Percentiles rank a stretch among this genome's conserved stretches.
Evolutionary conservation across 2,113 vertebrate species (phyloP).

Genomic region (Mola mola): DNA sequence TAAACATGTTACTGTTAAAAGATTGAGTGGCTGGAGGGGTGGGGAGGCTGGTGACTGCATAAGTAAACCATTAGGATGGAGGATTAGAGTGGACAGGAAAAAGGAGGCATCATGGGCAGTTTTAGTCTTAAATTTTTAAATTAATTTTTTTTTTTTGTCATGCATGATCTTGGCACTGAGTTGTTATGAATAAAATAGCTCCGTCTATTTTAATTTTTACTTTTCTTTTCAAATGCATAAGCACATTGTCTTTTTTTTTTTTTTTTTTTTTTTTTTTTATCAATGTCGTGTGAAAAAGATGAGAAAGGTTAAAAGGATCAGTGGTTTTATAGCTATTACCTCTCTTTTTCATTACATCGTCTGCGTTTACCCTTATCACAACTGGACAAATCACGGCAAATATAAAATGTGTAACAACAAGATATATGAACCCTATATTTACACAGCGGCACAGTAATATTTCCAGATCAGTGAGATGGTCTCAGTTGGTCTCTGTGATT

Average conservation of each 20-base stretch:
- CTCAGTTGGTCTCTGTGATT: constrained; percentile 42
- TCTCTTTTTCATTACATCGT: constrained; percentile 48
- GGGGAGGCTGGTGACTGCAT: constrained; percentile 3
- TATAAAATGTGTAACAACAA: constrained; percentile 56
- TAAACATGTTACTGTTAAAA: constrained; percentile 31
- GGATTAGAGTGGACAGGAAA: constrained; percentile 48
- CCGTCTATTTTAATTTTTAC: constrained; percentile 68
- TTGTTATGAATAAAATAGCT: constrained; percentile 67
- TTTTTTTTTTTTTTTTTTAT: constrained; percentile 66
- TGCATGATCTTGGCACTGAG: constrained; percentile 33
- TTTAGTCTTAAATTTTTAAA: constrained; percentile 41
- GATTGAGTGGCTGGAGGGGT: constrained; percentile 19
- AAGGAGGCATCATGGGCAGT: constrained; percentile 44
- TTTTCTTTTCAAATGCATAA: constrained; percentile 51
- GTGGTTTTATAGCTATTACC: constrained; percentile 47
- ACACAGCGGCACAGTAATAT: constrained; percentile 49
- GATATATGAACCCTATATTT: constrained; percentile 58
- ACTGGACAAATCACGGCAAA: constrained; percentile 46
- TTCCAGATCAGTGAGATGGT: constrained; percentile 40
- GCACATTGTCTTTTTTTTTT: constrained; percentile 53
- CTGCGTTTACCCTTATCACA: constrained; percentile 39
- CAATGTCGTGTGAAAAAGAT: constrained; percentile 58
- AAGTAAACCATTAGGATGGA: constrained; percentile 26
- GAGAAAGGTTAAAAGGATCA: constrained; percentile 73
- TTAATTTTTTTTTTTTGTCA: no score